Evolutionary conservation across 2,888 invertebrate species (phyloP).

Genomic region (Spisula solida): DNA sequence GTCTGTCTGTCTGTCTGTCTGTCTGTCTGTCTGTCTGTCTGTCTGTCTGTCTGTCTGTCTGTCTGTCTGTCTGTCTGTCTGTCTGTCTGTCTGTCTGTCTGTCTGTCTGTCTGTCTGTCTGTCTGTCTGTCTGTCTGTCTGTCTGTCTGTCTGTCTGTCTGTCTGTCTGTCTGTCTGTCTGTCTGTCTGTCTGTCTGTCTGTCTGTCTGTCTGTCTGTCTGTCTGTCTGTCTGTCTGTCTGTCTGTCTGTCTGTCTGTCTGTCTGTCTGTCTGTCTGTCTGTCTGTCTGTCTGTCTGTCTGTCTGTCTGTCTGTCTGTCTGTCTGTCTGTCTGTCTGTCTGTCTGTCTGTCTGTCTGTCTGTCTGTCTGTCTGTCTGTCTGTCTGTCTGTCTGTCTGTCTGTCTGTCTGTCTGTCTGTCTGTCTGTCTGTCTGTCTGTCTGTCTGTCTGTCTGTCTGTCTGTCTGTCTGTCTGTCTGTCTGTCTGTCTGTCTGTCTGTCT

Average conservation of each 20-base stretch:
- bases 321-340: slow-evolving; percentile 23
- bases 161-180: slow-evolving; percentile 23
- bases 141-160: slow-evolving; percentile 23
- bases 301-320: slow-evolving; percentile 23
- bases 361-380: slow-evolving; percentile 23
- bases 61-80: slow-evolving; percentile 23
- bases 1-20: neutral
- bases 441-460: slow-evolving; percentile 23
- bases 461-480: slow-evolving; percentile 23
- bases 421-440: slow-evolving; percentile 23
- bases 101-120: slow-evolving; percentile 23
- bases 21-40: neutral
- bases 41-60: slow-evolving; percentile 23
- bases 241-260: slow-evolving; percentile 23
- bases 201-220: slow-evolving; percentile 23
- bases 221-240: slow-evolving; percentile 23
- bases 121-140: slow-evolving; percentile 23
- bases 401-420: slow-evolving; percentile 23
- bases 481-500: slow-evolving; percentile 23
- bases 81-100: slow-evolving; percentile 23
- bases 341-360: slow-evolving; percentile 23
- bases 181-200: slow-evolving; percentile 23
- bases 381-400: slow-evolving; percentile 23
- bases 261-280: slow-evolving; percentile 23
- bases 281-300: slow-evolving; percentile 23